Base-by-base conservation (phyloP, 2,113 vertebrate species). In the Amazona guildingii region DNA sequence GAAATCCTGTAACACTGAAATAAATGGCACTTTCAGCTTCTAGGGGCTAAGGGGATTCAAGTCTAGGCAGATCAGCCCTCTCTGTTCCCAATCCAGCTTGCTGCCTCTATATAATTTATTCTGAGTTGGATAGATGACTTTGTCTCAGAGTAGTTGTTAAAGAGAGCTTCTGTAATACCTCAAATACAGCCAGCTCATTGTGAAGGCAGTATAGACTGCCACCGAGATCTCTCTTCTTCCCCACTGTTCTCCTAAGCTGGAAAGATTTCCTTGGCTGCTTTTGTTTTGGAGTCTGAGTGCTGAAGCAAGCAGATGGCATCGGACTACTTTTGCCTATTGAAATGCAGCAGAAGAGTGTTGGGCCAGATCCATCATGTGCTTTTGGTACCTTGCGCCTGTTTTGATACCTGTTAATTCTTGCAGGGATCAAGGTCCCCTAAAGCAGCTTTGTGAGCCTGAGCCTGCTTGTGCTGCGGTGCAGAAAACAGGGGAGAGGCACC, bases 191-290 rank as follows among this genome's bases (percentile, higher is more conserved):
- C 3, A 86, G 43, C 75, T 88, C 33, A 57, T 6, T 33, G 44
- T 6, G 3, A 51, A 84, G 55, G 77, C 49, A 54, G 37, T 41
- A 49, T 9, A 18, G 51, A 4, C 59, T 29, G 54, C 72, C 64
- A 54, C 73, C 0, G 3, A 64, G 43, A 64, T 84, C 37, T 76
- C 66, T 88, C 67, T 54, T 52, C 83, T 63, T 87, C 52, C 64
- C 66, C 6, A 5, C 82, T 63, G 75, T 66, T 90, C 57, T 74
- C 37, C 66, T 75, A 68, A 95, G 55, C 89, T 2, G 4, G 62
- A 89, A 94, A 78, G 49, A 83, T 96, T 93, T 95, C 76, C 55
- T 43, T 95, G 79, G 80, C 62, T 54, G 39, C 67, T 77, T 72
- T 59, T 37, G 24, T 57, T 89, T 79, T 1, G 0, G 66, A 81